Conservation (phyloP, 2,797 vertebrate species). For the Notolepis coatsorum region DNA sequence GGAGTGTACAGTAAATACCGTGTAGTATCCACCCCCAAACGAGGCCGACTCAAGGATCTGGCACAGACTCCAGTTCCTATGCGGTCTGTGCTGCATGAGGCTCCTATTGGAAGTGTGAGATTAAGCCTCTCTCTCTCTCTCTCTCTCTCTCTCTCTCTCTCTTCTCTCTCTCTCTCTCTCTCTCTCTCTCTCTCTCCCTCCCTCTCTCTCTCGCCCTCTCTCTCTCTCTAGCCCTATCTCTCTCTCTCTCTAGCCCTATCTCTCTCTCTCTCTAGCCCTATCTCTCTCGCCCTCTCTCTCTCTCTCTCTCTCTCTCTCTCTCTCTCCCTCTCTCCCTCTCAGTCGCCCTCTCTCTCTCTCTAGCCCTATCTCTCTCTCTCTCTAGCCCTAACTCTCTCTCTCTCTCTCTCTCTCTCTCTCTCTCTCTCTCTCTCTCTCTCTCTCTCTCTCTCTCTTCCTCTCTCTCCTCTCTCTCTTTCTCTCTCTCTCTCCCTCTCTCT, state of each 20-base stretch:
- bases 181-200: background rate
- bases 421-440: background rate
- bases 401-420: background rate
- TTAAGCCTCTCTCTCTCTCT: conserved; percentile 14
- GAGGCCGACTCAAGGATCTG: conserved; percentile 21
- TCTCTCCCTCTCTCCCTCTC: background rate
- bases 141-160: background rate
- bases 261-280: too few species aligned
- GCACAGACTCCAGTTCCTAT: background rate
- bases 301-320: background rate
- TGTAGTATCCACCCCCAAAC: background rate
- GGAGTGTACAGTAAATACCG: background rate
- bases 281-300: background rate
- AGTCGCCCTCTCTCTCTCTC: background rate
- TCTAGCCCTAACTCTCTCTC: too few species aligned
- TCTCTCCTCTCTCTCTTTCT: background rate
- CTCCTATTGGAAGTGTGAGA: conserved; percentile 42
- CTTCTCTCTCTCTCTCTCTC: background rate
- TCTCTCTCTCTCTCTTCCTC: background rate
- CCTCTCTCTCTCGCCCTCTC: background rate
- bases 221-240: background rate
- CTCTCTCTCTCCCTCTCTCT: background rate
- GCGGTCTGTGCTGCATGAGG: conserved; percentile 5
- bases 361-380: too few species aligned
- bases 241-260: too few species aligned